Base-by-base conservation (phyloP, 1,140 invertebrate genomes). In the Drosophila arawakana region DNA sequence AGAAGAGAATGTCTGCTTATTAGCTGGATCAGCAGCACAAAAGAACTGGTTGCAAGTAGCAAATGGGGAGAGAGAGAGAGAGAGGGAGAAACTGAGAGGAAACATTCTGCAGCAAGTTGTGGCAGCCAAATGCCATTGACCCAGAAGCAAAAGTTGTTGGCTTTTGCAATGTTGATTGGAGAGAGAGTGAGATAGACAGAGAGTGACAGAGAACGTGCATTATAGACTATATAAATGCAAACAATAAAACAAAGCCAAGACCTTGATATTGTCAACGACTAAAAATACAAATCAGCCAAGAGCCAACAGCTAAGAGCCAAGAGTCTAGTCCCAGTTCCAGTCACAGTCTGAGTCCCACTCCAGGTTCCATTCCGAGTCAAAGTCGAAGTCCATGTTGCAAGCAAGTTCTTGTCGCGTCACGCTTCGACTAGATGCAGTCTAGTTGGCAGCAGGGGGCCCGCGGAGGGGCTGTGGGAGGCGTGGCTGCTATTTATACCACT, bases 181-280 rank as follows among this genome's bases (percentile, higher is more conserved):
- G 11, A 52, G 49, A 8, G 25, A 13, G 41, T 0, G 11, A 6
- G 41, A 10, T 39, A 30, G 50, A 30, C 4, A 52, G 30, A 1
- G 25, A 13, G 41, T 5, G 41, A 2, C n/a, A 10, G 50, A 30
- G 11, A 52, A 39, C 37, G 37, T 37, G 25, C 37, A 37, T 37
- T n/a, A 13, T 65, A 30, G 49, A 50, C 35, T 35, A 21, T 34
- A 35, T 39, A 9, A n/a, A 49, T 21, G 35, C 54, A 61, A 13
- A 60, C 66, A 50, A 63, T 62, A 59, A 54, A 59, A 39, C 62
- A 65, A 44, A 46, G 60, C 44, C 55, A 71, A 78, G 76, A 62
- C 81, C 81, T 85, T 85, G 81, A 85, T 85, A 85, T 85, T 85
- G 75, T 85, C 81, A 85, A 85, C 78, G 74, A 80, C 74, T 66